These are phyloP conservation scores for Formicarius rufipectus DNA, from an alignment of 2,113 vertebrate species.

Conservation along the genomic window DNA sequence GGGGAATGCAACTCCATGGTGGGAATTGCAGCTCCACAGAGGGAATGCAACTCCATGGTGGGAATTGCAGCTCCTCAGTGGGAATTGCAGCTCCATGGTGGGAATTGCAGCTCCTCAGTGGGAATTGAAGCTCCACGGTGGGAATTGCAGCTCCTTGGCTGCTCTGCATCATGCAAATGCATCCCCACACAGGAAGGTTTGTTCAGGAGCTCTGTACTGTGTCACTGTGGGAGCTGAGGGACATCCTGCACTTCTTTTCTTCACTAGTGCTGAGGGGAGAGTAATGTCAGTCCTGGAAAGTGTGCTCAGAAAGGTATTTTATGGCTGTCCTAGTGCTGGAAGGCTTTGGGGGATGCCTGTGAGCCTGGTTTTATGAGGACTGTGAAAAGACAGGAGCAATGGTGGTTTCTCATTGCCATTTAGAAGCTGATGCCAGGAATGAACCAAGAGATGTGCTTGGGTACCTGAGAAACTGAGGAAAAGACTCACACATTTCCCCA, in stretches of 20 bases:
- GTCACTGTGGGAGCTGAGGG: neutral
- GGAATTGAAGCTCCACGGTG: neutral
- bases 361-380: neutral
- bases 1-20: no score
- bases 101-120: neutral
- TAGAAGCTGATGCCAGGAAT: neutral
- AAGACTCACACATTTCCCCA: neutral
- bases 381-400: neutral
- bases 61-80: neutral
- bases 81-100: neutral
- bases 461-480: neutral
- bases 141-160: neutral
- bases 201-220: neutral
- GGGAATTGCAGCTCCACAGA: neutral
- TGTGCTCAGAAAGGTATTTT: neutral
- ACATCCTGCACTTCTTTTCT: neutral
- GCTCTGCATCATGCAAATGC: neutral
- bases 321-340: neutral
- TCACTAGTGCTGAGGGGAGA: neutral
- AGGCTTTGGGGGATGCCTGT: neutral
- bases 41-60: no score
- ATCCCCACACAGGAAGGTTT: accelerated
- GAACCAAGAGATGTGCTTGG: neutral
- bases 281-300: neutral
- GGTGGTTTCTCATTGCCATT: neutral